Evolutionary conservation across 2,113 vertebrate genomes (phyloP).

Genomic region (Sceloporus tristichus): DNA sequence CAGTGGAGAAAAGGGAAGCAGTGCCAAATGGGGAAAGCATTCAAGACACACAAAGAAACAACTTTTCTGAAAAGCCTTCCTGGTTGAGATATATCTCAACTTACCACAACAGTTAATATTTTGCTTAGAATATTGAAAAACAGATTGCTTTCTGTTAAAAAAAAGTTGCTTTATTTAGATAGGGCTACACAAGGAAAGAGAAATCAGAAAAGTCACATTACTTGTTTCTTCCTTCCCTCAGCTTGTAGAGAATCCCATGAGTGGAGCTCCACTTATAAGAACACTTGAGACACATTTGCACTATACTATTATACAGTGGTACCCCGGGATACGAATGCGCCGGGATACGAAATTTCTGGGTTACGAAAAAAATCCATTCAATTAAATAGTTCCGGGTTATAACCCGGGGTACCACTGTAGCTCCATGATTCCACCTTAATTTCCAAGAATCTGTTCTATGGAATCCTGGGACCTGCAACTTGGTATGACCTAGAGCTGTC

Average conservation of each 20-base stretch:
- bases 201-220: not conserved
- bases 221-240: not conserved
- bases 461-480: too few species aligned
- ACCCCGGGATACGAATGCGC: too few species aligned
- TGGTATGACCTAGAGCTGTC: too few species aligned
- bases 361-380: too few species aligned
- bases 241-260: not conserved
- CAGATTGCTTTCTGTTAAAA: slow-evolving; percentile 81
- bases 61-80: slow-evolving; percentile 71
- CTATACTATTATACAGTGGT: too few species aligned
- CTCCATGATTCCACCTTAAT: too few species aligned
- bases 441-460: too few species aligned
- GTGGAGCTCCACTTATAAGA: not conserved
- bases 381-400: too few species aligned
- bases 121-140: slow-evolving; percentile 86
- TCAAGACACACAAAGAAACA: slow-evolving; percentile 61
- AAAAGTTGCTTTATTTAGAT: slow-evolving; percentile 83
- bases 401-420: too few species aligned
- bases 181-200: slow-evolving; percentile 17
- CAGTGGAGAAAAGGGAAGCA: slow-evolving; percentile 51
- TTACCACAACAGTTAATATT: slow-evolving; percentile 78
- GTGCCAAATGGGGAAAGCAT: slow-evolving; percentile 35
- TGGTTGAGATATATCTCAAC: slow-evolving; percentile 76
- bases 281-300: too few species aligned
- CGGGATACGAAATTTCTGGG: too few species aligned